Base-by-base conservation (phyloP, 2,113 vertebrate species). In the Oreochromis tanganicae region DNA sequence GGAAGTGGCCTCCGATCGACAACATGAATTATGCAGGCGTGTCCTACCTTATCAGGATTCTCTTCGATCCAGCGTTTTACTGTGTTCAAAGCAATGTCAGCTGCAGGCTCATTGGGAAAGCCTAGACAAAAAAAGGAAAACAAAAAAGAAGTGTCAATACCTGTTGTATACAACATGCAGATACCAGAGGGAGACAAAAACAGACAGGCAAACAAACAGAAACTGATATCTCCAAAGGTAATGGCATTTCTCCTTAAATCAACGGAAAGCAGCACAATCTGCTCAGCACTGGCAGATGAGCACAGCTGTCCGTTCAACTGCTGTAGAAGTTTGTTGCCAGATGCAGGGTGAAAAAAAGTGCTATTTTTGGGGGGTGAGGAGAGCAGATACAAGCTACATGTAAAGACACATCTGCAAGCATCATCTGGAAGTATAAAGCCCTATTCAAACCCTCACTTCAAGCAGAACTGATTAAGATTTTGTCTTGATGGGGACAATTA, bases 61-160 rank as follows among this genome's bases (percentile, higher is more conserved):
- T 97, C 97, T 94, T 93, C 95, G 86, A 99, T 94, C 98, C 98
- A 99, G 84, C 95, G 96, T 95, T 97, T 99, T 83, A 95, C 96
- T 54, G 98, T 99, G 56, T 94, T 94, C 90, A 99, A 97, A 88
- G 99, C 98, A 85, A 99, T 98, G 75, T 96, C 88, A 29, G 98
- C 98, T 87, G 99, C 99, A 84, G 98, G 98, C 84, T 99, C 98
- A 43, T 99, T 99, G 80, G 99, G 99, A 91, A 99, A 99, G 82
- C 99, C 99, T 99, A 79, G 73, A 78, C 17, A 78, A 32, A 78
- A 88, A 61, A 91, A 55, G 89, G 34, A 87, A 83, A 68, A 61
- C 90, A 59, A 89, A 36, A 86, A 85, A 56, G 75, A 84, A 24
- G 52, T 78, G 88, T 89, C 80, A 92, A 85, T 92, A 88, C 17